Evolutionary conservation across 2,113 vertebrate species (phyloP).

Genomic region (Varanus komodoensis): DNA sequence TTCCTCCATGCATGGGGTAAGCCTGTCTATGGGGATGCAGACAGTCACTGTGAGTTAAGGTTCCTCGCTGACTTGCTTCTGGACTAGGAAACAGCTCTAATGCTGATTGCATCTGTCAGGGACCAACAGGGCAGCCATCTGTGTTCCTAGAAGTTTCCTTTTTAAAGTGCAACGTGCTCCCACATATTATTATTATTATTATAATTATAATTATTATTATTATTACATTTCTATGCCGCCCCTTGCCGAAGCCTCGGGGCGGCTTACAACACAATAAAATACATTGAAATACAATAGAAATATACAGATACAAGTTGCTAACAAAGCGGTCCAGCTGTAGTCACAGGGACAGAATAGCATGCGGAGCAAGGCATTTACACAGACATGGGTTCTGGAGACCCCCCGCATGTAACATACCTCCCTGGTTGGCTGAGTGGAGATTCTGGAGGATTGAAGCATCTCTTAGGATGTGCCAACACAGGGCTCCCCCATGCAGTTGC

Average conservation of each 20-base stretch:
- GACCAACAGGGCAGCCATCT: not conserved
- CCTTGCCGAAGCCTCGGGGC: too few relatives aligned
- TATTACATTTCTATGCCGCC: too few relatives aligned
- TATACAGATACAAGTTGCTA: not conserved
- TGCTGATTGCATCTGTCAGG: not conserved
- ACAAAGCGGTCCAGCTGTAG: not conserved
- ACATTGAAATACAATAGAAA: too few relatives aligned
- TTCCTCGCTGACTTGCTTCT: not conserved
- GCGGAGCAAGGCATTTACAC: too few relatives aligned
- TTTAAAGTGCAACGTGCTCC: not conserved
- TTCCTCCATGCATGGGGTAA: not conserved
- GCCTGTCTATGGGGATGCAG: not conserved
- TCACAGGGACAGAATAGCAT: not conserved
- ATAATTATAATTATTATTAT: too few relatives aligned
- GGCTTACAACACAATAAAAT: too few relatives aligned
- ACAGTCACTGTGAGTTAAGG: not conserved
- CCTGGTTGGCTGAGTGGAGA: not conserved
- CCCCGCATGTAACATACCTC: not conserved
- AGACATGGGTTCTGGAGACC: too few relatives aligned
- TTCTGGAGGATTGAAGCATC: not conserved
- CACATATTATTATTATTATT: too few relatives aligned
- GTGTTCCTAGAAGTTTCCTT: not conserved
- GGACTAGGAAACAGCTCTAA: not conserved
- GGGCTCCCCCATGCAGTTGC: too few relatives aligned
- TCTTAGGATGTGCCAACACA: too few relatives aligned